A percentile compares a stretch with the other conserved stretches of the same genome.
Conservation (phyloP, 2,888 invertebrate genomes). For the Machimus atricapillus region DNA sequence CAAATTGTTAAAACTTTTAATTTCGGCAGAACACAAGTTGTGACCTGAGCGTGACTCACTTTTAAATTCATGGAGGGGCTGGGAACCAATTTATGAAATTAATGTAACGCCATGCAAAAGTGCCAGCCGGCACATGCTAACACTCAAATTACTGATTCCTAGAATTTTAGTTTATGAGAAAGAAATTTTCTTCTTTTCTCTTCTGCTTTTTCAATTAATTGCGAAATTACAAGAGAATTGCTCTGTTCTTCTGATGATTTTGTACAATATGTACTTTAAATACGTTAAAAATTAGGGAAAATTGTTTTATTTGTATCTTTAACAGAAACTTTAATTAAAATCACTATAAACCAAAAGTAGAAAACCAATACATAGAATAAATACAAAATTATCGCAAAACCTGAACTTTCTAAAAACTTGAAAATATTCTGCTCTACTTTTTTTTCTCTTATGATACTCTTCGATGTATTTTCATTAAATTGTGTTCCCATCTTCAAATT, state of each 20-base stretch:
- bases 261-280: too few relatives aligned
- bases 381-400: too few relatives aligned
- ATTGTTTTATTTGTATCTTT: too few relatives aligned
- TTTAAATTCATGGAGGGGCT: background rate
- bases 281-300: too few relatives aligned
- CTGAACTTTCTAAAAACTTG: too few relatives aligned
- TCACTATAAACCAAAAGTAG: too few relatives aligned
- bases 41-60: background rate
- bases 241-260: background rate
- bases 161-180: background rate
- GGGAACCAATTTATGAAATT: slow-evolving; percentile 27
- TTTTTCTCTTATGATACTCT: background rate
- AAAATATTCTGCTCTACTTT: too few relatives aligned
- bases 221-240: background rate
- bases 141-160: background rate
- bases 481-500: background rate
- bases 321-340: too few relatives aligned
- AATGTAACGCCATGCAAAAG: background rate
- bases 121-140: background rate
- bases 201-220: background rate
- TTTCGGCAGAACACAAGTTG: background rate
- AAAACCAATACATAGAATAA: too few relatives aligned
- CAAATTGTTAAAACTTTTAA: slow-evolving; percentile 33
- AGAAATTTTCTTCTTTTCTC: background rate
- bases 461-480: background rate